Conservation (phyloP, 2,797 vertebrate species). For the Chaetodon trifasciatus region DNA sequence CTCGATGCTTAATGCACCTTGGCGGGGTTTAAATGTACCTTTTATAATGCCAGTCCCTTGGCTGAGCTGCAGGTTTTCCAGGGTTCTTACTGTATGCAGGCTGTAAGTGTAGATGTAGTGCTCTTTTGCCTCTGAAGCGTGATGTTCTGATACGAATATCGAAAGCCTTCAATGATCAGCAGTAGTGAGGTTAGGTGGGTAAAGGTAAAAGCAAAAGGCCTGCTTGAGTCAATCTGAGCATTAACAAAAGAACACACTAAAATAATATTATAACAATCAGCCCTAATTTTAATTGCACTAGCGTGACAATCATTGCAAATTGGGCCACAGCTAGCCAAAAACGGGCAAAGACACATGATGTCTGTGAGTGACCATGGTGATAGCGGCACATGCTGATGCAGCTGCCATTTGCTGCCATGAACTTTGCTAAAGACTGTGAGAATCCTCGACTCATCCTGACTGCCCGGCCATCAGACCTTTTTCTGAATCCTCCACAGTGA, state of each 20-base stretch:
- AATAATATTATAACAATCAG: background rate
- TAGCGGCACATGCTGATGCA: background rate
- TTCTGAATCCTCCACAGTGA: too few species aligned
- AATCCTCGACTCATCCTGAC: too few species aligned
- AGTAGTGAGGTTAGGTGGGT: background rate
- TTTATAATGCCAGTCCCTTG: slow-evolving; percentile 58
- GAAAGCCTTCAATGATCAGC: slow-evolving; percentile 1
- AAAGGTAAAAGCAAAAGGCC: slow-evolving; percentile 2
- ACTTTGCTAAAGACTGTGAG: too few species aligned
- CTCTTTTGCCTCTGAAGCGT: slow-evolving; percentile 14
- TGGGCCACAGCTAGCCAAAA: background rate
- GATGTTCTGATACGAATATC: background rate
- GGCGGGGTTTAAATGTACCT: slow-evolving; percentile 62
- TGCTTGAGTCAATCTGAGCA: background rate
- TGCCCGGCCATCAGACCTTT: too few species aligned
- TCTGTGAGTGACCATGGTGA: background rate
- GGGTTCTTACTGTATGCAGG: slow-evolving; percentile 28
- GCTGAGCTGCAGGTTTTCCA: slow-evolving; percentile 30
- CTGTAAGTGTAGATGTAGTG: slow-evolving; percentile 22
- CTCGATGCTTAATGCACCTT: slow-evolving; percentile 70
- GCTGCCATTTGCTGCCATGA: background rate
- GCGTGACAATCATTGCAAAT: background rate
- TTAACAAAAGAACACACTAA: background rate
- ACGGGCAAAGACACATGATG: background rate
- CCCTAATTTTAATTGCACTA: background rate